A percentile compares a stretch with the other conserved stretches of the same genome.
Evolutionary conservation across 1,140 invertebrate species (phyloP).

Genomic region (Diplogasteroides magnus): DNA sequence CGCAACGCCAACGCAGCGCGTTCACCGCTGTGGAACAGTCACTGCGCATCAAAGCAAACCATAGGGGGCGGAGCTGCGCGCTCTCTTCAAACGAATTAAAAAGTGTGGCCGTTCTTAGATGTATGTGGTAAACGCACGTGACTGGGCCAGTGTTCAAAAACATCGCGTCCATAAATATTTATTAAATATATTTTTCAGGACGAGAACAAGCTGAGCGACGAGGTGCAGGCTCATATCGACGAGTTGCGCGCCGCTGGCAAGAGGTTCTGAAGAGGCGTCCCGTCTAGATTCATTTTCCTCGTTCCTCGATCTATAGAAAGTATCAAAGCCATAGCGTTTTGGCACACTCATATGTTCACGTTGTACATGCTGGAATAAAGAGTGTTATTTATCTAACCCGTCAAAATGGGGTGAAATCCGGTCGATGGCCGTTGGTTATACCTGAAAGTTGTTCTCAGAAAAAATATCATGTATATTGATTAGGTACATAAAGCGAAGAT

Average conservation of each 20-base stretch:
- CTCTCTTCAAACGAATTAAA: too few species aligned
- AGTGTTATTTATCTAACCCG: background rate
- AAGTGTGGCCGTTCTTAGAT: too few species aligned
- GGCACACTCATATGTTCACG: background rate
- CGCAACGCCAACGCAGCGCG: too few species aligned
- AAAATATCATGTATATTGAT: background rate
- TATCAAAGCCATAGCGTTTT: too few species aligned
- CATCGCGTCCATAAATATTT: background rate
- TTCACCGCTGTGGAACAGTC: too few species aligned
- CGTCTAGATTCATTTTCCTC: too few species aligned
- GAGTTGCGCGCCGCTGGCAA: conserved; percentile 23
- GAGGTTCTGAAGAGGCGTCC: conserved; percentile 8
- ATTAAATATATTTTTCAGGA: conserved; percentile 4
- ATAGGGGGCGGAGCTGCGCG: too few species aligned
- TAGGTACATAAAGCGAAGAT: background rate
- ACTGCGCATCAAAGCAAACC: too few species aligned
- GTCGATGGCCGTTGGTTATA: background rate
- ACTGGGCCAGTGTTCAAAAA: too few species aligned
- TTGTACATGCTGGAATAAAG: background rate
- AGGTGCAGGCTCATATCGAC: conserved; percentile 24
- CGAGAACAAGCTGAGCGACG: conserved; percentile 12
- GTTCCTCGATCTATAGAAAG: too few species aligned
- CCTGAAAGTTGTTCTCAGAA: background rate
- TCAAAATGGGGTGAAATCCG: too few species aligned
- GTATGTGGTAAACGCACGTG: too few species aligned